Base-by-base conservation (phyloP, 92 coral and sea anemone species). In the Virgularia gustaviana region DNA sequence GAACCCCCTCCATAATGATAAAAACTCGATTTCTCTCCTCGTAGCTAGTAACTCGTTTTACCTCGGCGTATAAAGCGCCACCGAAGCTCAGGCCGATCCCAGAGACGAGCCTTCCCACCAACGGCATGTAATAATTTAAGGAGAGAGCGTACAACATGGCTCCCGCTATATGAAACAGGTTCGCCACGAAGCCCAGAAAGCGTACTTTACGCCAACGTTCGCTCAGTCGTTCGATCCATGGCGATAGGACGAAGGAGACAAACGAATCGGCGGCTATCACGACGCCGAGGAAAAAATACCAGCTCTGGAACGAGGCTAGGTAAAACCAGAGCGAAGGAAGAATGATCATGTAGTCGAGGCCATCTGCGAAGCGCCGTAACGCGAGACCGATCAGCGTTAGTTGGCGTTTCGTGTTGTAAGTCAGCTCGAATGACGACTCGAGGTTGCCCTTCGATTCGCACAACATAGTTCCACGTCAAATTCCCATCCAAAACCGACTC, bases 1-100 rank as follows among this genome's bases (percentile, higher is more conserved):
- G 75, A 36, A 68, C 75, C 2, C 75, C 75, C 36, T 68, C 75
- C 75, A 68, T 68, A 34, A 68, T 45, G 33, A 68, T 49, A 43
- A 68, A 32, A 28, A 68, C 75, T 1, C 60, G 59, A 51, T 16
- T 68, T 15, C 75, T 59, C 36, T 68, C 75, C 34, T 68, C 75
- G 3, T 42, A 61, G 9, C 1, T 12, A 13, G 75, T 68, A 43
- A 49, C 61, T 3, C 75, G 75, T 22, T 68, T 68, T 5, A 68
- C 45, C 35, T 68, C 75, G 15, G 45, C 60, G 19, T 68, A 49
- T 44, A 68, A 6, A 4, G 75, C 60, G 2, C 75, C 75, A 20
- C 61, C 55, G 24, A 68, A 68, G 36, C 75, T 33, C 4, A 30
- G 57, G 28, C 75, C 75, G 6, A 68, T 6, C 3, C 75, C 75